Conservation (phyloP, 2,113 vertebrate genomes). For the Aleadryas rufinucha region DNA sequence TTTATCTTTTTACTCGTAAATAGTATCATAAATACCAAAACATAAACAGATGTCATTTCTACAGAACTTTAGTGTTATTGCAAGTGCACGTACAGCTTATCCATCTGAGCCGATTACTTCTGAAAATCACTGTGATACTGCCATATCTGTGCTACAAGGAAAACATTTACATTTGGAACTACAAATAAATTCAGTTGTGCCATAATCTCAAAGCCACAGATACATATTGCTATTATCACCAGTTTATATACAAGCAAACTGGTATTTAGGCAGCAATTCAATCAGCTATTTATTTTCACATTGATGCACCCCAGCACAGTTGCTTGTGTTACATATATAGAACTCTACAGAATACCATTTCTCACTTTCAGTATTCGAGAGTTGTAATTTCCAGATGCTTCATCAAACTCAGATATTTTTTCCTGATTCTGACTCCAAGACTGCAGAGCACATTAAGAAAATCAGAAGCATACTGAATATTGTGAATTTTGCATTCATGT, state of each 20-base stretch:
- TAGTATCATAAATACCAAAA: conserved; percentile 4
- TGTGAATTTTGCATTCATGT: conserved; percentile 15
- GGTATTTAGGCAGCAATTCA: conserved; percentile 27
- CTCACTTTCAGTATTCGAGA: not conserved
- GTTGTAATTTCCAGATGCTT: conserved; percentile 11
- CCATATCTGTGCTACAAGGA: not conserved
- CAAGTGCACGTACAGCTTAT: not conserved
- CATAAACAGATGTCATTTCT: not conserved
- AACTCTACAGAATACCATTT: not conserved
- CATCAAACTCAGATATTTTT: not conserved
- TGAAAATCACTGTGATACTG: not conserved
- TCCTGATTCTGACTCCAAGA: conserved; percentile 8
- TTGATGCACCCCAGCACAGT: not conserved
- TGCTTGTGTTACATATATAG: not conserved
- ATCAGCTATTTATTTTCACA: not conserved
- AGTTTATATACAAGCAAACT: not conserved
- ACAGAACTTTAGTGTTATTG: not conserved
- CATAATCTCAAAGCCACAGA: not conserved
- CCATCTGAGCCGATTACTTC: not conserved
- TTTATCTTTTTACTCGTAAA: not conserved
- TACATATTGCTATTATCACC: conserved; percentile 2
- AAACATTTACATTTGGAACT: not conserved
- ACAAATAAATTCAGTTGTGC: not conserved
- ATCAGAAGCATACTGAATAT: not conserved
- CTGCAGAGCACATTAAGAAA: conserved; percentile 25